These are phyloP conservation scores for Petaurus breviceps DNA, from an alignment of 2,113 vertebrate genomes.

Conservation along the genomic window DNA sequence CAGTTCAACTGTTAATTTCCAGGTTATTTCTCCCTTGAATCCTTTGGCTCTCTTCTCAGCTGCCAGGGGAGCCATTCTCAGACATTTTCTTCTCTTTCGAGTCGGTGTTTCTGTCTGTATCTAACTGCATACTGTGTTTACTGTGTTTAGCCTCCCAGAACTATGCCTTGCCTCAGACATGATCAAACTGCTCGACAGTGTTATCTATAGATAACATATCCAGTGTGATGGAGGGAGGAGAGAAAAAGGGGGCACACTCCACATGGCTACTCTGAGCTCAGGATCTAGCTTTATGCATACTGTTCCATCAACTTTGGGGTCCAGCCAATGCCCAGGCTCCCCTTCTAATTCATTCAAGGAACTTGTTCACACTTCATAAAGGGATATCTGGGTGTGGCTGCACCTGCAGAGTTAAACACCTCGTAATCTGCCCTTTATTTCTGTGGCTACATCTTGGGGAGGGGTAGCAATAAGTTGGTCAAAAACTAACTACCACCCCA, in stretches of 20 bases:
- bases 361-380: not conserved
- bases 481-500: not conserved
- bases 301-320: not conserved
- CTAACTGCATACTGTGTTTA: not conserved
- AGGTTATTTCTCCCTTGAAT: not conserved
- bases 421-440: not conserved
- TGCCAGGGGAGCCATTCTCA: not conserved
- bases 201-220: not conserved
- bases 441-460: not conserved
- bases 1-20: not conserved
- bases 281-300: not conserved
- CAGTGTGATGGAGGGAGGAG: not conserved
- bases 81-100: not conserved
- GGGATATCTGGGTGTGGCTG: not conserved
- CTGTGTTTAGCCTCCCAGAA: not conserved
- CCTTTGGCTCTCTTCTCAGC: not conserved
- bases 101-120: not conserved
- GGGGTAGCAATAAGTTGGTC: not conserved
- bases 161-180: not conserved
- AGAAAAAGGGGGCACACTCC: not conserved
- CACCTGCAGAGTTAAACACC: not conserved
- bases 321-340: not conserved
- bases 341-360: not conserved
- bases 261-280: not conserved
- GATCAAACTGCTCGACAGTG: not conserved